Evolutionary conservation across 2,113 vertebrate species (phyloP), one percentile per base, ranked within the genome.

Genomic region (Oreochromis niloticus): DNA sequence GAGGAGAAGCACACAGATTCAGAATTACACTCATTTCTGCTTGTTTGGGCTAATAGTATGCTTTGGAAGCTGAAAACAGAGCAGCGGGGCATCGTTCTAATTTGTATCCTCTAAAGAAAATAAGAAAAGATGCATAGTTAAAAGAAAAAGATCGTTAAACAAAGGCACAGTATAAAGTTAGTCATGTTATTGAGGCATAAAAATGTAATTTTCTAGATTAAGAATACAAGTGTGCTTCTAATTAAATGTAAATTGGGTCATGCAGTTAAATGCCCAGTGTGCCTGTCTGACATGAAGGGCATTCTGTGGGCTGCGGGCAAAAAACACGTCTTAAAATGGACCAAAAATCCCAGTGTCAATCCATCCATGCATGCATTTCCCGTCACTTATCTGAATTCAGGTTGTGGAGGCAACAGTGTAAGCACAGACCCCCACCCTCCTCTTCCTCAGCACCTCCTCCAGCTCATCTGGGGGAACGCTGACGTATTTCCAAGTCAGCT

Each of bases 31-130:
- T 92, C 86, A 91, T 93, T 94, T 95, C 88, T 94, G 90, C 92
- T 94, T 95, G 94, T 95, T 95, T 93, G 92, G 91, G 88, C 94
- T 95, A 95, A 96, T 96, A 95, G 95, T 91, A 86, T 92, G 90
- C 90, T 93, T 94, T 94, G 92, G 93, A 95, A 93, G 88, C 92
- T 93, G 91, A 85, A 90, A 91, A 91, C 87, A 91, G 80, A 96
- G 91, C 95, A 96, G 95, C 94, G 88, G 95, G 94, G 90, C 91
- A 92, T 93, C 92, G 12, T 84, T 95, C 91, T 96, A 91, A 96
- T 96, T 95, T 95, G 87, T 94, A 85, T 91, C 59, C 66, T 93
- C 80, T 88, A 87, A 89, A 83, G 80, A 79, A 81, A 82, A 85
- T 41, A 39, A 43, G 22, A 71, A 73, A 73, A 73, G 22, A 73